Conservation (phyloP, 1,140 invertebrate genomes). For the Solenopsis fugax region DNA sequence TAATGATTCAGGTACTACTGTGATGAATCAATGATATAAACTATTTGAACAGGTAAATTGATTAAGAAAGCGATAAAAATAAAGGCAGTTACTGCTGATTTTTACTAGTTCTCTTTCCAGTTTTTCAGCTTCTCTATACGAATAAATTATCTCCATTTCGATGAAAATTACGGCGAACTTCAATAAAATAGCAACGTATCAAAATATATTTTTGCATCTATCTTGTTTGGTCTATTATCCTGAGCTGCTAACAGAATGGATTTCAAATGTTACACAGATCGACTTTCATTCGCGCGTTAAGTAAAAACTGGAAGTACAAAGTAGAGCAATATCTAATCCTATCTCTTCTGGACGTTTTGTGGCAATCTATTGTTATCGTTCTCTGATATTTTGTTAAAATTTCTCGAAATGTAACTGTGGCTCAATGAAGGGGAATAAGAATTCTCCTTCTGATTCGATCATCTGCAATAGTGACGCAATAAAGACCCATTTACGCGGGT, state of each 20-base stretch:
- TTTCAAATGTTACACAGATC: conserved; percentile 71
- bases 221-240: conserved; percentile 82
- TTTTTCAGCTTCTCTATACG: conserved; percentile 67
- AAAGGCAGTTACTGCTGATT: conserved; percentile 59
- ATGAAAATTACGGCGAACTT: conserved; percentile 72
- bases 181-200: conserved; percentile 85
- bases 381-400: conserved; percentile 49
- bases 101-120: conserved; percentile 62
- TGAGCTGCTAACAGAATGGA: conserved; percentile 81
- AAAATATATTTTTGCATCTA: conserved; percentile 85
- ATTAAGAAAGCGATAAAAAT: conserved; percentile 63
- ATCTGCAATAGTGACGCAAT: conserved; percentile 30
- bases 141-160: conserved; percentile 69
- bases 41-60: conserved; percentile 56
- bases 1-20: conserved; percentile 78
- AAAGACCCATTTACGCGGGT: conserved; percentile 16
- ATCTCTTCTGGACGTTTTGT: conserved; percentile 74
- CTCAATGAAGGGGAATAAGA: conserved; percentile 42
- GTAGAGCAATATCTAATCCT: conserved; percentile 74
- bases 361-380: conserved; percentile 61
- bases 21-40: conserved; percentile 75
- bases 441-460: conserved; percentile 4
- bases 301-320: conserved; percentile 79
- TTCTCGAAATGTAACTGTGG: conserved; percentile 14
- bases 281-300: conserved; percentile 71